phyloP scores from a whole-genome alignment of 2,797 vertebrate species.

The Acanthis flammea region DNA sequence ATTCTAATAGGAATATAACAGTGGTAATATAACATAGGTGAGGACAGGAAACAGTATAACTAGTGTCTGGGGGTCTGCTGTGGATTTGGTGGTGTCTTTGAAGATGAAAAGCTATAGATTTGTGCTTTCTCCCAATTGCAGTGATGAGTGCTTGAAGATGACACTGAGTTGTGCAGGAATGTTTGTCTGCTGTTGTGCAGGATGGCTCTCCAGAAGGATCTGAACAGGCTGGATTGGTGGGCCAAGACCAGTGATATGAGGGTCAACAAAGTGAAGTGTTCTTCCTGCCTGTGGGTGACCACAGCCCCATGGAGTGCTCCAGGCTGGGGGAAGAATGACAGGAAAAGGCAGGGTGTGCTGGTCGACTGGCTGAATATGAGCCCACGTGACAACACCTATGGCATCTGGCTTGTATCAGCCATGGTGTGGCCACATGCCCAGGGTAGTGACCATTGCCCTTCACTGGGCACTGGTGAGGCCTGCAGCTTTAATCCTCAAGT shows the following conservation, averaged over 20 bases:
- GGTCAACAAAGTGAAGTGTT: neutral
- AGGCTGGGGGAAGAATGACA: neutral
- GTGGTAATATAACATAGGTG: neutral
- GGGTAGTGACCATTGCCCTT: neutral
- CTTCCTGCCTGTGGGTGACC: fast-evolving
- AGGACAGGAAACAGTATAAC: neutral
- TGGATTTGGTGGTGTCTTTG: neutral
- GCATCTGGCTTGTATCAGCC: neutral
- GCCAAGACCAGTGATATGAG: neutral
- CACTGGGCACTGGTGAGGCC: neutral
- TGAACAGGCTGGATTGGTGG: neutral
- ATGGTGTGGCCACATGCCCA: neutral
- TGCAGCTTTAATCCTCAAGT: neutral
- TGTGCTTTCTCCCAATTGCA: neutral
- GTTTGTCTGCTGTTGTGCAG: neutral
- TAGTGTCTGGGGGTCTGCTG: neutral
- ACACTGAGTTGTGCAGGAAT: neutral
- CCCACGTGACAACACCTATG: no score
- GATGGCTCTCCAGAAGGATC: neutral
- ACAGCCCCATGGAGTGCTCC: neutral
- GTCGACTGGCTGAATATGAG: neutral
- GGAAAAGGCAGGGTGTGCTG: neutral
- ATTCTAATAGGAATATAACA: neutral
- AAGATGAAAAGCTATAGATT: neutral
- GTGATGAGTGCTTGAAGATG: neutral